phyloP scores from a whole-genome alignment of 2,113 vertebrate genomes.

The Pica pica region DNA sequence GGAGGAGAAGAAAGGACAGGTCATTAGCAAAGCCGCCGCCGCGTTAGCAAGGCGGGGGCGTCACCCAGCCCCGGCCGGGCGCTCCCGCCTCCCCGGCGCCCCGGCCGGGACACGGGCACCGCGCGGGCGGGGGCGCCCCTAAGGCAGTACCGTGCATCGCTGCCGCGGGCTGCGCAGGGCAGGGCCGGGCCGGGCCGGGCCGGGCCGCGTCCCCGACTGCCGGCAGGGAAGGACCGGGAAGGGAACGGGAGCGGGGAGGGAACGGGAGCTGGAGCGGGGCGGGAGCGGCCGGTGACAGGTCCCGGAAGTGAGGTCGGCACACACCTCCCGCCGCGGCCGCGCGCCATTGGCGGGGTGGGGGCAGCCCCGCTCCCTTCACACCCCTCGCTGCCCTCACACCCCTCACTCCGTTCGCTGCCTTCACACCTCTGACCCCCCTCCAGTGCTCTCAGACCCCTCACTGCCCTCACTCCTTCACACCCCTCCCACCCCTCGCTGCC shows the following conservation, averaged over 20 bases:
- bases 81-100: background rate
- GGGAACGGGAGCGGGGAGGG: background rate
- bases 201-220: background rate
- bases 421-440: no score
- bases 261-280: background rate
- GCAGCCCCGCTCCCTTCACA: background rate
- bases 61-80: background rate
- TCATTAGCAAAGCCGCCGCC: background rate
- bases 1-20: background rate
- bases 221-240: background rate
- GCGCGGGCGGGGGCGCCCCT: background rate
- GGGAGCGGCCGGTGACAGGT: constrained; percentile 2
- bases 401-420: rapidly evolving
- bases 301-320: constrained; percentile 39
- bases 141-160: background rate
- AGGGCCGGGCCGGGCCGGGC: no score
- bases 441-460: no score
- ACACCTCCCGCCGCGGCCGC: constrained; percentile 11
- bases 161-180: background rate
- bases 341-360: background rate
- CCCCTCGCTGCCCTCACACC: no score
- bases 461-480: background rate
- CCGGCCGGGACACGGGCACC: background rate
- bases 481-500: no score
- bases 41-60: background rate